Conservation (phyloP, 2,797 vertebrate genomes). For the Aulostomus chinensis region DNA sequence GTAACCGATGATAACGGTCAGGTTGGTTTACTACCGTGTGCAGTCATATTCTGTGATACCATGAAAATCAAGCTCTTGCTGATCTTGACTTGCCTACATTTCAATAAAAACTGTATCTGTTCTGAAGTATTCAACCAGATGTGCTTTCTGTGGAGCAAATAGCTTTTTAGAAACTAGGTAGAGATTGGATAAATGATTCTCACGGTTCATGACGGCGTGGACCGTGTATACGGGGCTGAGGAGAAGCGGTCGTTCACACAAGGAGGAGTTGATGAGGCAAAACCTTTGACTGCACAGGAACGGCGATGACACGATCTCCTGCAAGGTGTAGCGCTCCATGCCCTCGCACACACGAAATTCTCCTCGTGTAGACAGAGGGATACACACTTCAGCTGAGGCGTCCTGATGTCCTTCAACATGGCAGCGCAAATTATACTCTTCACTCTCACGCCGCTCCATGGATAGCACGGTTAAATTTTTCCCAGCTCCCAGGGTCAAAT, state of each 20-base stretch:
- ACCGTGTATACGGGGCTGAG: slow-evolving; percentile 84
- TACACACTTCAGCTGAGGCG: slow-evolving; percentile 50
- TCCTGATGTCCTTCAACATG: slow-evolving; percentile 42
- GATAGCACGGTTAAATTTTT: slow-evolving; percentile 68
- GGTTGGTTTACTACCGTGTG: no score
- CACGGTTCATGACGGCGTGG: slow-evolving; percentile 85
- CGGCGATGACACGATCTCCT: slow-evolving; percentile 75
- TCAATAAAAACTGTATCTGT: no score
- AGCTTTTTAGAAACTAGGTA: neutral
- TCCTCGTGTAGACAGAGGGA: slow-evolving; percentile 72
- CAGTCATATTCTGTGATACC: no score
- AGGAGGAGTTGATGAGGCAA: slow-evolving; percentile 40
- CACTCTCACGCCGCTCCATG: slow-evolving; percentile 21
- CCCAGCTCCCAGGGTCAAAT: slow-evolving; percentile 53
- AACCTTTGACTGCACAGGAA: slow-evolving; percentile 70
- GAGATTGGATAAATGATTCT: slow-evolving; percentile 55
- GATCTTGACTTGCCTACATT: no score
- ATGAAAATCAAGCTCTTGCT: no score
- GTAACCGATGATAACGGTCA: no score
- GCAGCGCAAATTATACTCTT: slow-evolving; percentile 67
- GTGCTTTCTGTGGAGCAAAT: neutral
- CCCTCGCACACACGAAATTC: slow-evolving; percentile 67
- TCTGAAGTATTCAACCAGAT: no score
- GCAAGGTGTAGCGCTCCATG: slow-evolving; percentile 65
- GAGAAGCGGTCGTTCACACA: slow-evolving; percentile 31